These are phyloP conservation scores for Knipowitschia caucasica DNA, from an alignment of 2,797 vertebrate species.

Conservation along the genomic window DNA sequence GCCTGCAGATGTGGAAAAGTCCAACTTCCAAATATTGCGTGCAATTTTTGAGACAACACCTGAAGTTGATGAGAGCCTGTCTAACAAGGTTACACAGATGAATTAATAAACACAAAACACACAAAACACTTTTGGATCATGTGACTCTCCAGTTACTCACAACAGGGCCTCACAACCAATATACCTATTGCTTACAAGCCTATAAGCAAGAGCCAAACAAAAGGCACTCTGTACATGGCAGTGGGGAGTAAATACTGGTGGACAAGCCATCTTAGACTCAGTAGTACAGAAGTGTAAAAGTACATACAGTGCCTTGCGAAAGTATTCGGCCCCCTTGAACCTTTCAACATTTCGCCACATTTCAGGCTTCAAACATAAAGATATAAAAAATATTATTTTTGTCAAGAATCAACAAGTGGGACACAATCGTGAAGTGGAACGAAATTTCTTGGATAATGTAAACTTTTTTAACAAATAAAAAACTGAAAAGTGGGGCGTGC, in stretches of 20 bases:
- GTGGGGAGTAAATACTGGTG: conserved; percentile 9
- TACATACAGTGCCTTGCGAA: conserved; percentile 20
- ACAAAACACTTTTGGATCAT: conserved; percentile 21
- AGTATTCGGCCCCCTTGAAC: no score
- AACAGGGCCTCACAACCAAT: conserved; percentile 16
- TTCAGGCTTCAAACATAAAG: no score
- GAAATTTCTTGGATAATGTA: no score
- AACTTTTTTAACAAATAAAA: no score
- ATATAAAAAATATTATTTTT: no score
- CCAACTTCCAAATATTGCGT: conserved; percentile 6
- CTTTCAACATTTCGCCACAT: no score
- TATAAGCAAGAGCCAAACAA: conserved; percentile 32
- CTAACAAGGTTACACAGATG: conserved; percentile 23
- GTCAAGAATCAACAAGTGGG: no score
- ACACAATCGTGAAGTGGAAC: no score
- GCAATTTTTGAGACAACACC: conserved; percentile 17
- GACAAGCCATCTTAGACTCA: conserved; percentile 7
- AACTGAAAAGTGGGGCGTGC: no score
- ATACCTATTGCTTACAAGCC: conserved; percentile 35
- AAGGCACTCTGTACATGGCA: conserved; percentile 40
- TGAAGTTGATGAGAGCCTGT: conserved; percentile 17
- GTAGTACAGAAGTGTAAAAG: conserved; percentile 10
- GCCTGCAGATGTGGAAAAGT: background rate
- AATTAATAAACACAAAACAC: conserved; percentile 24
- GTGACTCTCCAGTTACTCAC: conserved; percentile 10